A percentile compares a stretch with the other conserved stretches of the same genome.
Evolutionary conservation across 2,113 vertebrate genomes (phyloP).

Genomic region (Ammospiza nelsoni): DNA sequence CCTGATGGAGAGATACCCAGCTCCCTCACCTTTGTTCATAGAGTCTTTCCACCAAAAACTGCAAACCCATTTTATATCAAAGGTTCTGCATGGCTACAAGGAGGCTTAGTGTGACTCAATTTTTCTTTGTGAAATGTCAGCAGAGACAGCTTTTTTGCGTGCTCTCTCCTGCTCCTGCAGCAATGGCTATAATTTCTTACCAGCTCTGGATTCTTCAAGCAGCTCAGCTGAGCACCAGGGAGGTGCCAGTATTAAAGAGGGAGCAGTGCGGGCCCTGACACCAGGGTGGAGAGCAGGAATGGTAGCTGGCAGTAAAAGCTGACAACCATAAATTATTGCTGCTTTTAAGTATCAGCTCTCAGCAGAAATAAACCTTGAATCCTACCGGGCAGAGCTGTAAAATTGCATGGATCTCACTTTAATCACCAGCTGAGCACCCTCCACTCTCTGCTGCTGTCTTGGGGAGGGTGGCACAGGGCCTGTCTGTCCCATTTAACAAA

Average conservation of each 20-base stretch:
- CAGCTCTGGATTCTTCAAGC: neutral
- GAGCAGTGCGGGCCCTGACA: accelerated
- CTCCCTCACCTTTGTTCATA: neutral
- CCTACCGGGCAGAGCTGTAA: neutral
- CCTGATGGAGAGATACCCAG: neutral
- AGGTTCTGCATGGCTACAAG: neutral
- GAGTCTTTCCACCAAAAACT: neutral
- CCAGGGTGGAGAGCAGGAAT: neutral
- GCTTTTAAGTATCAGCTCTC: neutral
- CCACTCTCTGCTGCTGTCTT: neutral
- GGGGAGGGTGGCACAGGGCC: accelerated
- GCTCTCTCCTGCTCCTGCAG: neutral
- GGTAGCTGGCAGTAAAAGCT: neutral
- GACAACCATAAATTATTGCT: neutral
- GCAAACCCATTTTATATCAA: neutral
- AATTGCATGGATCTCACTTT: neutral
- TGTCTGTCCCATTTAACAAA: accelerated
- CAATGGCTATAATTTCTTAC: neutral
- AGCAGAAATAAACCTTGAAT: constrained; percentile 4
- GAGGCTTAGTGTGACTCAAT: neutral
- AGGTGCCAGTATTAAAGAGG: neutral
- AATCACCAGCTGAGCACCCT: neutral
- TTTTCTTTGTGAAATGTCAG: neutral
- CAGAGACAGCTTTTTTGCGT: neutral
- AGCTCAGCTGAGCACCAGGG: neutral